Conservation (phyloP, 2,113 vertebrate species). For the Pithys albifrons region DNA sequence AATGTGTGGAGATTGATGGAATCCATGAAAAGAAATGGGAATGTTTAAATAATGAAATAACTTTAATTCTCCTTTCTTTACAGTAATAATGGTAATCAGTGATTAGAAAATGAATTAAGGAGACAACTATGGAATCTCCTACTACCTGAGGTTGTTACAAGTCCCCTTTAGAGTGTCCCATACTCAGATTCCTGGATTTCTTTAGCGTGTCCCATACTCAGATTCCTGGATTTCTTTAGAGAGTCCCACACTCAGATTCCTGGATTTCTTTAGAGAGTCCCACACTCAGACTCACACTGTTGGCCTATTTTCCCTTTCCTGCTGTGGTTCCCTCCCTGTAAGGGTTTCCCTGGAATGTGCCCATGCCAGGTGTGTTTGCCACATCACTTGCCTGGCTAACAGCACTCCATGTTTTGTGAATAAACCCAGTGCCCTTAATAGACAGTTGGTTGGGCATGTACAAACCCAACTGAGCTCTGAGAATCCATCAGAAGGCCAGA, state of each 20-base stretch:
- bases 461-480: neutral
- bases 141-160: no score
- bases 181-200: no score
- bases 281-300: neutral
- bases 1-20: slow-evolving; percentile 37
- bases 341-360: neutral
- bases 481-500: neutral
- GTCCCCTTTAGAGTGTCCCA: no score
- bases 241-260: no score
- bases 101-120: neutral
- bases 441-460: neutral
- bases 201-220: no score
- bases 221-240: no score
- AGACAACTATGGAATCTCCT: no score
- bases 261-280: neutral
- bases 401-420: neutral
- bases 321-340: neutral
- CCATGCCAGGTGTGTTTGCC: neutral
- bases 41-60: neutral
- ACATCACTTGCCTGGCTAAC: neutral
- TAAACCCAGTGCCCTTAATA: neutral
- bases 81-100: neutral
- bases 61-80: neutral
- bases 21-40: neutral
- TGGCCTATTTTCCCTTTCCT: neutral